Percentiles rank a stretch among this genome's conserved stretches.
phyloP scores from a whole-genome alignment of 2,113 vertebrate species.

The Abramis brama region DNA sequence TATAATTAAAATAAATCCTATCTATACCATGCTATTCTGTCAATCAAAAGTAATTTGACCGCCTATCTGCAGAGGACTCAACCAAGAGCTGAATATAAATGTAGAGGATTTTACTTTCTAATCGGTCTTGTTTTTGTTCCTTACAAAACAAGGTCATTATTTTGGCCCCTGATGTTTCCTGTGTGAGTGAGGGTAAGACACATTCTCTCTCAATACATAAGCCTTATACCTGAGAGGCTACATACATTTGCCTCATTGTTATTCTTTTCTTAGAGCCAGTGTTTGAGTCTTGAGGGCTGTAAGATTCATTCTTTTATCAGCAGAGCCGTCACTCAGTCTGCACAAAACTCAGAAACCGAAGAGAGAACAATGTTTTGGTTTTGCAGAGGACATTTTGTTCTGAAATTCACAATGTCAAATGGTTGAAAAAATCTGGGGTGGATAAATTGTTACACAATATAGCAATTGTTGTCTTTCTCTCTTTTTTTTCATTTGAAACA shows the following conservation, averaged over 20 bases:
- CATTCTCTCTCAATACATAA: not conserved
- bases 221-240: conserved; percentile 19
- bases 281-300: not conserved
- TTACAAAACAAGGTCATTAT: conserved; percentile 33
- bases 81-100: conserved; percentile 19
- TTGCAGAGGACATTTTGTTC: conserved; percentile 5
- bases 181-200: not conserved
- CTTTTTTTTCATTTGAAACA: not conserved
- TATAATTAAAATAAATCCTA: not conserved
- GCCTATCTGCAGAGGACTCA: not conserved
- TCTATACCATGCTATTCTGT: not conserved
- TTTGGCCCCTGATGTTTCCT: conserved; percentile 6
- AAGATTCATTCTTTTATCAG: conserved; percentile 20
- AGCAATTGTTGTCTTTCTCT: not conserved
- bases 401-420: not conserved
- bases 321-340: conserved; percentile 4
- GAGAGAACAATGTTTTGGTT: not conserved
- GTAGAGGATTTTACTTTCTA: not conserved
- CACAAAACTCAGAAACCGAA: not conserved
- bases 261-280: not conserved
- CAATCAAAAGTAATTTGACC: not conserved
- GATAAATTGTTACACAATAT: not conserved
- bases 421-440: not conserved
- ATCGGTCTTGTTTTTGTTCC: not conserved
- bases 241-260: not conserved